Base-by-base conservation (phyloP, 2,797 vertebrate species). In the Eulemur rubriventer region DNA sequence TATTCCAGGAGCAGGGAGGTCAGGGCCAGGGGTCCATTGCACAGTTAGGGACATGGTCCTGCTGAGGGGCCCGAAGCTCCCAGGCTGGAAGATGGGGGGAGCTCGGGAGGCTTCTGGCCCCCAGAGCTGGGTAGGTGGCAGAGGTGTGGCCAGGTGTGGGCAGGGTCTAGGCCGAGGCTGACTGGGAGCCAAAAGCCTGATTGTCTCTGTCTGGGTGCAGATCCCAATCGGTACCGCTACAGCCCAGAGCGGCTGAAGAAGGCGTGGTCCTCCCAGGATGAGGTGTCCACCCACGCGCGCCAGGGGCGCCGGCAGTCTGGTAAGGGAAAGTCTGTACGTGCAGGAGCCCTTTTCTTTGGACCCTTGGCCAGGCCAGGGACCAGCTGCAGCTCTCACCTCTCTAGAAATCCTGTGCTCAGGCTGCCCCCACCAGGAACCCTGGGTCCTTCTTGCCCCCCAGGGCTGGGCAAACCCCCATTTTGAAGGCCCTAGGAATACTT, bases 181-280 rank as follows among this genome's bases (percentile, higher is more conserved):
- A 4, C 9, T 4, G 7, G 46, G 48, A 80, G 13, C 35, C 48
- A 35, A 35, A 22, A 2, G 10, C 43, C 75, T 43, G 52, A 2
- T 14, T 1, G 0, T 2, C 18, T 94, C 30, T 96, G 52, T 93
- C 38, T 65, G 95, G 50, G 7, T 91, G 48, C 98, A 99, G 99
- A 99, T 98, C 99, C 99, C 52, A 98, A 98, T 0, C 99, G 99
- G 97, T 99, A 99, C 97, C 99, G 99, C 95, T 99, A 98, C 59
- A 99, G 99, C 96, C 99, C 99, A 0, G 99, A 99, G 98, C 98
- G 98, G 93, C 98, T 99, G 96, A 99, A 99, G 98, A 99, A 99
- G 97, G 97, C 98, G 0, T 98, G 99, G 98, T 99, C 98, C 76
- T 99, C 97, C 95, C 98, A 99, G 63, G 99, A 99, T 0, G 99